A percentile compares a stretch with the other conserved stretches of the same genome.
These are phyloP conservation scores for Neolamprologus toae DNA, from an alignment of 2,113 vertebrate genomes.

Conservation along the genomic window DNA sequence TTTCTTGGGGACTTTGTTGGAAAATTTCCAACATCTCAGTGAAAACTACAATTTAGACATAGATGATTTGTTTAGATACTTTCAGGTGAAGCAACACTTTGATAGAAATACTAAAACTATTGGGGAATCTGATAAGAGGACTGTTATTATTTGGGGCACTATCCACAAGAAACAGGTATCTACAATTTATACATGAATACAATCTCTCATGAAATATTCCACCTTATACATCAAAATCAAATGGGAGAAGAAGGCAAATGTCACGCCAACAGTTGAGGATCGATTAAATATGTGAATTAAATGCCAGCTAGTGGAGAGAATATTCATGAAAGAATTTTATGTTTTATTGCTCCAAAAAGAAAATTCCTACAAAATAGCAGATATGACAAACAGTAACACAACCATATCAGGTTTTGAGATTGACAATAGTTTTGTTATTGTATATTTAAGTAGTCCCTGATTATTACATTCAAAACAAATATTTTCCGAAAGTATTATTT, in stretches of 20 bases:
- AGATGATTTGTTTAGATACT: neutral
- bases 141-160: neutral
- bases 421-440: neutral
- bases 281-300: neutral
- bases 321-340: neutral
- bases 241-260: neutral
- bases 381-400: neutral
- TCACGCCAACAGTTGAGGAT: neutral
- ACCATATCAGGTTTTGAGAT: neutral
- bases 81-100: rapidly evolving
- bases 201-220: neutral
- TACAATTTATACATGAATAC: neutral
- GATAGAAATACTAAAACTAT: neutral
- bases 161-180: neutral
- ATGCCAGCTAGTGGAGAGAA: neutral
- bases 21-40: neutral
- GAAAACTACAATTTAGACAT: neutral
- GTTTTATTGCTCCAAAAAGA: neutral
- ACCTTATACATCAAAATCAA: neutral
- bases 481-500: neutral
- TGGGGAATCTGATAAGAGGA: neutral
- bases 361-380: neutral
- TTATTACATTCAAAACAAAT: neutral
- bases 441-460: neutral
- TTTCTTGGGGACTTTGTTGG: neutral